These are phyloP conservation scores for Napeogenes inachia DNA, from an alignment of 2,888 invertebrate species.

Conservation along the genomic window DNA sequence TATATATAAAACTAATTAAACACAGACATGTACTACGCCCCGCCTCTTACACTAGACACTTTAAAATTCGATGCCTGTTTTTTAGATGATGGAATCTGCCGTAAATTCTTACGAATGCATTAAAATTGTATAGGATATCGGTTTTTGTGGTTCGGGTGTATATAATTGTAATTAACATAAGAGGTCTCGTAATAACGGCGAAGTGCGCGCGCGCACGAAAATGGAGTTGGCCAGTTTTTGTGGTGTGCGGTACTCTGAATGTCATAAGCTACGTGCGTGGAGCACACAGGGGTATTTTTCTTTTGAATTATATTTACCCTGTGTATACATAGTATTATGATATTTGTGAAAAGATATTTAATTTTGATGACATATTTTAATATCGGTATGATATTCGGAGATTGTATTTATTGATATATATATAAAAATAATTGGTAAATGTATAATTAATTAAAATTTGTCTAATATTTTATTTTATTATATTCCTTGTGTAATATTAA, in stretches of 20 bases:
- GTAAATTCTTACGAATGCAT: slow-evolving; percentile 68
- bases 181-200: slow-evolving; percentile 69
- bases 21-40: slow-evolving; percentile 34
- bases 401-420: no score
- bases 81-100: slow-evolving; percentile 59
- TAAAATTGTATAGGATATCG: slow-evolving; percentile 68
- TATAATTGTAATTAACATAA: slow-evolving; percentile 68
- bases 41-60: slow-evolving; percentile 39
- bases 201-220: slow-evolving; percentile 59
- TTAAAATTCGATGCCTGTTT: slow-evolving; percentile 51
- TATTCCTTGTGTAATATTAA: no score
- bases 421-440: no score
- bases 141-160: slow-evolving; percentile 53
- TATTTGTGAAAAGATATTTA: no score
- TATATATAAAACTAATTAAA: slow-evolving; percentile 16
- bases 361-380: no score
- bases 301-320: no score
- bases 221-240: slow-evolving; percentile 66
- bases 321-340: no score
- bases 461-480: no score
- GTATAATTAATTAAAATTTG: no score
- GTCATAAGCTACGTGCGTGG: slow-evolving; percentile 62
- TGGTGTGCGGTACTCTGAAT: slow-evolving; percentile 63
- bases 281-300: slow-evolving; percentile 9
- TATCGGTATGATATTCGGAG: no score